Evolutionary conservation across 2,888 invertebrate species (phyloP), one percentile per base, ranked within the genome.

Genomic region (Hydropsyche betteni): DNA sequence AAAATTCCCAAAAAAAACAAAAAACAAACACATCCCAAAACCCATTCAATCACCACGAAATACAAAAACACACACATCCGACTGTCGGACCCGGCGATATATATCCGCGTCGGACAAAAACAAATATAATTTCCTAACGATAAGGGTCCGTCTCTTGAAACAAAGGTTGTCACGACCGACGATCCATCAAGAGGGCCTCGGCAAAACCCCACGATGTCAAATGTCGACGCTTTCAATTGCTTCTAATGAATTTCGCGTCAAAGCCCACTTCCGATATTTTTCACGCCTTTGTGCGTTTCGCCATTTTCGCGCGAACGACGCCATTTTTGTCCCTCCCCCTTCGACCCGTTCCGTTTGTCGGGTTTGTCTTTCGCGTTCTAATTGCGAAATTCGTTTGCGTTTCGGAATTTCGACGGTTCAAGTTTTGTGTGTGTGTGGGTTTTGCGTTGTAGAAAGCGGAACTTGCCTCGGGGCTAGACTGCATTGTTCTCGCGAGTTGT

Each of bases 241-340:
- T 79, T 77, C 71, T 79, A 79, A 79, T 79, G 76, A 79, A 79
- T 79, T 77, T 77, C 58, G 75, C 79, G 79, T 79, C 79, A 78
- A 75, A 77, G 24, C 77, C 75, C 71, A 75, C 61, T 76, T 44
- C 76, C 51, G 55, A 50, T 44, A 44, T 44, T 44, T 44, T 44
- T 44, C 44, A 44, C 44, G 10, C 44, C 44, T 44, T 44, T 10
- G 44, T 44, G 3, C 4, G 44, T 44, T 44, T 44, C 10, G 6
- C 44, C 44, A 44, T 10, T 44, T 10, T 44, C 10, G 44, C 6
- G 44, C 44, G 44, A 24, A 24, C 44, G 44, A 6, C 44, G 44
- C 44, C 44, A 44, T 44, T 44, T 44, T 44, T 8, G 44, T 8
- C 58, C 5, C 24, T 24, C 14, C 5, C 58, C 58, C 16, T 24